Base-by-base conservation (phyloP, 2,113 vertebrate species). In the Hyperopisus bebe region DNA sequence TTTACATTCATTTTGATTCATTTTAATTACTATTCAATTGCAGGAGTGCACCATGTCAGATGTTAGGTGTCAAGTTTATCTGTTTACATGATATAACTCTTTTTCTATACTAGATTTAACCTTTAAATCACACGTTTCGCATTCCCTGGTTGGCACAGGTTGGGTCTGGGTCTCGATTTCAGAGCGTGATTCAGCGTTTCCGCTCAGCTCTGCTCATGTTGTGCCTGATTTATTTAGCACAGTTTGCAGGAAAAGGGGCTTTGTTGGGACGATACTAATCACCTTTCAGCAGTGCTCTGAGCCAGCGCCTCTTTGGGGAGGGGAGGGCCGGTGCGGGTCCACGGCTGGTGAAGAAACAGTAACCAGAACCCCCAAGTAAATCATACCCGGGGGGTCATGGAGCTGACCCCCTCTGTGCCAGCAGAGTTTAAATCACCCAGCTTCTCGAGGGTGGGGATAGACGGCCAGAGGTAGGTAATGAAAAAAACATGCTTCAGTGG, bases 341-440 rank as follows among this genome's bases (percentile, higher is more conserved):
- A 91, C 85, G 66, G 90, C 91, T 89, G 89, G 53, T 77, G 55
- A 90, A 89, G 92, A 93, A 93, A 94, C 89, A 90, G 90, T 94
- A 92, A 89, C 92, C 91, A 88, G 55, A 66, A 47, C 90, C 89
- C 86, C 88, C 13, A 77, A 92, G 83, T 94, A 93, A 94, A 92
- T 94, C 92, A 93, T 90, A 83, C 80, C 90, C 48, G 90, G 55
- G 53, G 48, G 92, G 92, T 93, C 92, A 92, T 39, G 11, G 47
- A 55, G 90, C 48, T 93, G 92, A 94, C 92, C 92, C 90, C 44
- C 13, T 31, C 88, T 88, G 90, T 89, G 92, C 85, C 91, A 92
- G 92, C 77, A 58, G 89, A 89, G 91, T 83, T 93, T 94, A 94
- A 94, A 94, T 94, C 93, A 93, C 47, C 4, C 90, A n/a, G 55